Conservation (phyloP, 2,797 vertebrate species). For the Otolemur crassicaudatus region DNA sequence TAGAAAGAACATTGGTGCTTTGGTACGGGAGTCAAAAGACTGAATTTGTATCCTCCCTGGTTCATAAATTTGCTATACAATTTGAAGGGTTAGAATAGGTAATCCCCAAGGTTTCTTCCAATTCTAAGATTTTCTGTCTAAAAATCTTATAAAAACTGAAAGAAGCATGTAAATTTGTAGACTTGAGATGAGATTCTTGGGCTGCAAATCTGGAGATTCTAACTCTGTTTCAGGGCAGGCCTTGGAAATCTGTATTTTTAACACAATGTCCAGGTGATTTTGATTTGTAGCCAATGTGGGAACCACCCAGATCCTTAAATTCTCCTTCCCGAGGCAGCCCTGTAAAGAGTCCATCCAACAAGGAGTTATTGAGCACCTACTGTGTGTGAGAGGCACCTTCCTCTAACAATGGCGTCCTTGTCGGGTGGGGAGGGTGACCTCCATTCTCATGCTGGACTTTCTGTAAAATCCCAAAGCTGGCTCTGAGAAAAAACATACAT, state of each 20-base stretch:
- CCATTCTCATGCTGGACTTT: background rate
- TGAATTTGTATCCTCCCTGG: background rate
- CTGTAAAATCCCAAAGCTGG: conserved; percentile 59
- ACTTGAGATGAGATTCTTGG: background rate
- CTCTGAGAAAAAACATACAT: conserved; percentile 65
- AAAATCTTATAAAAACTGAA: conserved; percentile 6
- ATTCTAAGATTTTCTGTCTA: conserved; percentile 12
- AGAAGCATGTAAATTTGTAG: conserved; percentile 2
- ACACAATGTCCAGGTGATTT: background rate
- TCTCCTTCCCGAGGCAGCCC: background rate
- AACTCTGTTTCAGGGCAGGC: background rate
- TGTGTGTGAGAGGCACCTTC: background rate
- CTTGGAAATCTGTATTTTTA: background rate
- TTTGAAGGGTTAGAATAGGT: background rate
- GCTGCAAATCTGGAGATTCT: background rate
- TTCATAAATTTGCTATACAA: background rate
- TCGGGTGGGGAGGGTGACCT: conserved; percentile 2
- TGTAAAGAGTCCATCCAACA: background rate
- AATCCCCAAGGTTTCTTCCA: conserved; percentile 37
- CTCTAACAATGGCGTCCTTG: conserved; percentile 63
- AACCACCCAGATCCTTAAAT: background rate
- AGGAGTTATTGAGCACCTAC: conserved; percentile 61
- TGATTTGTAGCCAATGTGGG: background rate
- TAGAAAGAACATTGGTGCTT: background rate
- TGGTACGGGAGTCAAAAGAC: background rate